Base-by-base conservation (phyloP, 2,113 vertebrate genomes). In the Psilopsiagon aymara region DNA sequence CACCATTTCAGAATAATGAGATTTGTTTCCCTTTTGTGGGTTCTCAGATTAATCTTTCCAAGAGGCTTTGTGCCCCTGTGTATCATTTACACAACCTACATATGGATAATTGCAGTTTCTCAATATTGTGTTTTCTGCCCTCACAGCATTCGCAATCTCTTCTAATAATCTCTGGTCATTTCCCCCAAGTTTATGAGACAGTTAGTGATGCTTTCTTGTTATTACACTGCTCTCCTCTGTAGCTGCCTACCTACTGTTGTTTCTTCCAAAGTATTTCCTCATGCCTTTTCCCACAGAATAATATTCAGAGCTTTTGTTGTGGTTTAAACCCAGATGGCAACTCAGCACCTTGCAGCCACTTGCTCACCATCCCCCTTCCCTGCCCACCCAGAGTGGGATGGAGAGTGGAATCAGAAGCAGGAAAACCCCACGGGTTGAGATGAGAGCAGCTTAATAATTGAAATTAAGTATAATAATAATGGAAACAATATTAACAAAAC, bases 41-140 rank as follows among this genome's bases (percentile, higher is more conserved):
- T 84, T 89, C 66, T 86, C 77, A 79, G 66, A 92, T 86, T 64
- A 91, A 89, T 95, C 69, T 91, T 94, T 94, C 60, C 43, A 78
- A 71, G 59, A 92, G 17, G 4, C 13, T 89, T 67, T 6, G 1
- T 82, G 69, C 57, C 83, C 86, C 43, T 73, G 60, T 87, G 94
- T 84, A 64, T 82, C 77, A 84, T 94, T 95, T 89, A 89, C 69
- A 84, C 81, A 94, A 47, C 51, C 52, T 86, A 94, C 52, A 52
- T 59, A 86, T 28, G 69, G 69, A 89, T 82, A 86, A 79, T 31
- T 25, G 27, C 4, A 1, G 28, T 64, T 91, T 91, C 57, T 90
- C 64, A 59, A 27, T 94, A 92, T 76, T 82, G 43, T 71, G 43
- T 62, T 95, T 92, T 71, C 77, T 91, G 64, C 73, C 66, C 82